phyloP scores from a whole-genome alignment of 2,113 vertebrate species.

The Propithecus coquereli region DNA sequence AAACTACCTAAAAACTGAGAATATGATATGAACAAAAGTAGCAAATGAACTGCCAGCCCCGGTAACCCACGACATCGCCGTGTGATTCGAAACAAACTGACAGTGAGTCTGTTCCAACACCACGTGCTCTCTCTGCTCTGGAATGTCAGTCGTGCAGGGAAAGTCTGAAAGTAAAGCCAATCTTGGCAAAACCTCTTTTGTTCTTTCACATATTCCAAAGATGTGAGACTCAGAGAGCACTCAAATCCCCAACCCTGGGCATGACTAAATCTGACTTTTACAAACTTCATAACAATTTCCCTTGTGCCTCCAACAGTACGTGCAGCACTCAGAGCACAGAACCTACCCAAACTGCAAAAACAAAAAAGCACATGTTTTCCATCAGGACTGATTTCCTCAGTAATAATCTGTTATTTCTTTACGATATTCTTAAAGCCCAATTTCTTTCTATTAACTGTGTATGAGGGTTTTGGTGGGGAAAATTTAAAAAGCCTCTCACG shows the following conservation, averaged over 20 bases:
- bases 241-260: neutral
- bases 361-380: constrained; percentile 12
- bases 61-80: neutral
- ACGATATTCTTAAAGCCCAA: neutral
- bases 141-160: neutral
- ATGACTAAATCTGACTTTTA: constrained; percentile 24
- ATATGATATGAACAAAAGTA: neutral
- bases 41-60: neutral
- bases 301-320: neutral
- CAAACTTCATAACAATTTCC: constrained; percentile 2
- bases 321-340: neutral
- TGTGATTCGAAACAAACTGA: neutral
- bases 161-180: constrained; percentile 38
- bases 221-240: neutral
- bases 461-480: neutral
- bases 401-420: neutral
- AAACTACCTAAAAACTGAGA: neutral
- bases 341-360: neutral
- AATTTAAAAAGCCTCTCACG: neutral
- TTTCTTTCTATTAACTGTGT: neutral
- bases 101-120: neutral
- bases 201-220: constrained; percentile 44
- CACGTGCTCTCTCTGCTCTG: neutral
- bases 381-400: constrained; percentile 9
- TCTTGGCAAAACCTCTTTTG: constrained; percentile 28